Evolutionary conservation across 2,888 invertebrate genomes (phyloP).

Genomic region (Hermodice carunculata): DNA sequence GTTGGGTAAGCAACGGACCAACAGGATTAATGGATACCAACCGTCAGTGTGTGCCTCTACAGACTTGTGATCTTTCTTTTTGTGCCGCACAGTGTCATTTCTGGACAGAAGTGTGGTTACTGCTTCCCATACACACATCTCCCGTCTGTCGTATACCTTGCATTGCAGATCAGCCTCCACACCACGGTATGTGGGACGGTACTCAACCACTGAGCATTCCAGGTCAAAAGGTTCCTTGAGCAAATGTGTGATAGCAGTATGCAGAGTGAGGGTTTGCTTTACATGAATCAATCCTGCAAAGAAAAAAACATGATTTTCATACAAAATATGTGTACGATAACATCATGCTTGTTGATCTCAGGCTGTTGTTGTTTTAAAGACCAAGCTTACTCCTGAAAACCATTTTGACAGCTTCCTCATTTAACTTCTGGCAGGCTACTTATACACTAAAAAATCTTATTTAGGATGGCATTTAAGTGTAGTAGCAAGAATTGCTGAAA

Average conservation of each 20-base stretch:
- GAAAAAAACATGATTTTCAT: not conserved
- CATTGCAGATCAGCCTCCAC: slow-evolving; percentile 44
- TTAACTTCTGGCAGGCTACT: too few species aligned
- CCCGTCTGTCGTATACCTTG: slow-evolving; percentile 29
- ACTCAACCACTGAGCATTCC: slow-evolving; percentile 35
- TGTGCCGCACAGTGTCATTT: too few species aligned
- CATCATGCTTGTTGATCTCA: too few species aligned
- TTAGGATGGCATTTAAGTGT: too few species aligned
- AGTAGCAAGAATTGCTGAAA: too few species aligned
- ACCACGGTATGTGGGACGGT: slow-evolving; percentile 39
- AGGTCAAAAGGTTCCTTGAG: slow-evolving; percentile 34
- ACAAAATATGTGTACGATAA: too few species aligned
- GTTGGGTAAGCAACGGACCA: too few species aligned
- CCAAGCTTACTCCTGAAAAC: too few species aligned
- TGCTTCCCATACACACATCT: slow-evolving; percentile 46
- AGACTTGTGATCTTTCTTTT: not conserved
- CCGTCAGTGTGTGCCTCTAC: not conserved
- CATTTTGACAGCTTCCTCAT: too few species aligned
- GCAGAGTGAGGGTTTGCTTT: slow-evolving; percentile 44
- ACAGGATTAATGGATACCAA: too few species aligned
- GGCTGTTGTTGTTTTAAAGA: too few species aligned
- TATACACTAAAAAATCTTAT: too few species aligned
- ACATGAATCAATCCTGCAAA: slow-evolving; percentile 49
- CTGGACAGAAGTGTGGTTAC: slow-evolving; percentile 46
- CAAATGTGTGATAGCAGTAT: slow-evolving; percentile 37